Evolutionary conservation across 2,888 invertebrate species (phyloP).

Genomic region (Ferdinandea cuprea): DNA sequence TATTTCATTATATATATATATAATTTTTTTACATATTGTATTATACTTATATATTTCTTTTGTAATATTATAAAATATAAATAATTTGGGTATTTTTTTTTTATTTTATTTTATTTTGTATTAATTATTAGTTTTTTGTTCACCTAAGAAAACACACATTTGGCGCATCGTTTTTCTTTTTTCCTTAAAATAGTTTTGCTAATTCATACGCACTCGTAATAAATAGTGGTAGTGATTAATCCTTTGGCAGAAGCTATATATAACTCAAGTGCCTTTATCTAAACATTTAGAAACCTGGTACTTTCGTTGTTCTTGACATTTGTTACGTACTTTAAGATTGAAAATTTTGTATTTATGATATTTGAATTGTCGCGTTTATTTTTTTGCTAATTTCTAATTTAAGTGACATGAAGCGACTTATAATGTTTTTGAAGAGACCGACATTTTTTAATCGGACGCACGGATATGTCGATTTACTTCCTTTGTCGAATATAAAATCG

Average conservation of each 20-base stretch:
- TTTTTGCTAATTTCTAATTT: too few relatives aligned
- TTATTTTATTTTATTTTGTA: conserved; percentile 32
- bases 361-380: too few relatives aligned
- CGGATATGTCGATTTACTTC: too few relatives aligned
- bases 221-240: conserved; percentile 6
- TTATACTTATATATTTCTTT: conserved; percentile 52
- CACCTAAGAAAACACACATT: neutral
- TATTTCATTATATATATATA: too few relatives aligned
- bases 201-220: neutral
- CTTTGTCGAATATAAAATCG: too few relatives aligned
- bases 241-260: conserved; percentile 21
- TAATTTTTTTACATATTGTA: conserved; percentile 57
- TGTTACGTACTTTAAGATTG: too few relatives aligned
- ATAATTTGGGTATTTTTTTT: conserved; percentile 52
- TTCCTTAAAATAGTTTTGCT: conserved; percentile 2
- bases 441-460: too few relatives aligned
- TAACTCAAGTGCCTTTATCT: conserved; percentile 58
- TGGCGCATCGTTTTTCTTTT: conserved; percentile 1
- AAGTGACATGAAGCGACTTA: too few relatives aligned
- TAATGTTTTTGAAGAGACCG: too few relatives aligned
- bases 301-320: too few relatives aligned
- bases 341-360: too few relatives aligned
- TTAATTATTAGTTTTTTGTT: conserved; percentile 4
- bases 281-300: conserved; percentile 11
- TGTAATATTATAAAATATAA: conserved; percentile 57